Evolutionary conservation across 2,113 vertebrate species (phyloP).

Genomic region (Cinclus mexicanus): DNA sequence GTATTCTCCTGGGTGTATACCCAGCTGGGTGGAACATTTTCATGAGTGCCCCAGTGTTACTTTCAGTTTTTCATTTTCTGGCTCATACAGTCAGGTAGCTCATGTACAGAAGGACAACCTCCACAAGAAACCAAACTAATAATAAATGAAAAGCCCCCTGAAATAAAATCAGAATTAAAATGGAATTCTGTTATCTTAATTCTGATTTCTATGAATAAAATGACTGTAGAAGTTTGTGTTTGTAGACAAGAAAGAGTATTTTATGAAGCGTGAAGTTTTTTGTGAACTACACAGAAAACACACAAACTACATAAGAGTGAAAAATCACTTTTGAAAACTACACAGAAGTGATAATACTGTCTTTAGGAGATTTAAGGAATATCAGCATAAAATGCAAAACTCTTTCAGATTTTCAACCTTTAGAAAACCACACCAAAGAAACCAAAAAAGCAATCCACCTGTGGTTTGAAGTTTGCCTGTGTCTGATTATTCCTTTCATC

Average conservation of each 20-base stretch:
- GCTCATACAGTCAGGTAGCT: not conserved
- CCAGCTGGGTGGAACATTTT: not conserved
- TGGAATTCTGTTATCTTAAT: not conserved
- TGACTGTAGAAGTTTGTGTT: not conserved
- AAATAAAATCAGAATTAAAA: not conserved
- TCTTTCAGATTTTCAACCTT: not conserved
- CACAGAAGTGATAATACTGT: not conserved
- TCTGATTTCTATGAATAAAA: not conserved
- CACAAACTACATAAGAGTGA: not conserved
- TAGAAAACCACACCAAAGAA: not conserved
- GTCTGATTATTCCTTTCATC: not conserved
- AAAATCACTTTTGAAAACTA: not conserved
- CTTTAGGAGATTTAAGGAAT: not conserved
- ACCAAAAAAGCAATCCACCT: not conserved
- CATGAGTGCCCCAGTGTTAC: accelerated
- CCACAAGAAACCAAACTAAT: not conserved
- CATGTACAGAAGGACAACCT: not conserved
- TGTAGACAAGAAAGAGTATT: not conserved
- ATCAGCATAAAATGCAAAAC: not conserved
- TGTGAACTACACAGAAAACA: not conserved
- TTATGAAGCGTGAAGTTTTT: not conserved
- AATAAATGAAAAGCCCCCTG: not conserved
- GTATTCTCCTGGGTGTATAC: accelerated
- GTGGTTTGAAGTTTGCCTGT: not conserved
- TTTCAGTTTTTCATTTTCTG: not conserved